Evolutionary conservation across 2,113 vertebrate species (phyloP), one percentile per base, ranked within the genome.

Genomic region (Microcebus tavaratra): DNA sequence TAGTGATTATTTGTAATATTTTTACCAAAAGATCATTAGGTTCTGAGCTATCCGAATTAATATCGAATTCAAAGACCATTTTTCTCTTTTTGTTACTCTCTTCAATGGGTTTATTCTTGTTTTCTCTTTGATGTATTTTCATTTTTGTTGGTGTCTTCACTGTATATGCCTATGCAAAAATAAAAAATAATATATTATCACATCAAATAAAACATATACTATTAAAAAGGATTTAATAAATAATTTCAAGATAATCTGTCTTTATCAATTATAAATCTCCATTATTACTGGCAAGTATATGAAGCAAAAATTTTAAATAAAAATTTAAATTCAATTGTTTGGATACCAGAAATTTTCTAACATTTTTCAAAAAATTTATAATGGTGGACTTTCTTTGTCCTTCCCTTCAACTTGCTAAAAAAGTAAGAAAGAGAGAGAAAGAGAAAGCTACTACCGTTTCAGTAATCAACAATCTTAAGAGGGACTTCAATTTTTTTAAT

Each of bases 21-120:
- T 97, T 99, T 98, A 99, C 99, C 99, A 99, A 96, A 45, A 99
- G 97, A 98, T 99, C 99, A 34, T 95, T 97, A 79, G 98, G 98
- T 67, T 99, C 99, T 15, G 99, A 99, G 98, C 99, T 99, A 94
- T 99, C 99, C 39, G 99, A 99, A 90, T 98, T 99, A 81, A 98
- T 73, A 90, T 99, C 99, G 95, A 99, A 98, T 23, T 99, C 99
- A 15, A 99, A 90, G 45, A 98, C 59, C 80, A 95, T 98, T 98
- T 99, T 99, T 84, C 97, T 98, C 98, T 98, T 99, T 95, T 98
- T 99, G 95, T 98, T 98, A 55, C 13, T 72, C 82, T 96, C 97
- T 97, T 98, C 98, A 72, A 2, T 48, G 17, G 55, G 17, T 76
- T 90, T 39, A 79, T 95, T 98, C 76, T 90, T 96, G 57, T 86